Base-by-base conservation (phyloP, 2,888 invertebrate species). In the Zygothrica quintamaculata region DNA sequence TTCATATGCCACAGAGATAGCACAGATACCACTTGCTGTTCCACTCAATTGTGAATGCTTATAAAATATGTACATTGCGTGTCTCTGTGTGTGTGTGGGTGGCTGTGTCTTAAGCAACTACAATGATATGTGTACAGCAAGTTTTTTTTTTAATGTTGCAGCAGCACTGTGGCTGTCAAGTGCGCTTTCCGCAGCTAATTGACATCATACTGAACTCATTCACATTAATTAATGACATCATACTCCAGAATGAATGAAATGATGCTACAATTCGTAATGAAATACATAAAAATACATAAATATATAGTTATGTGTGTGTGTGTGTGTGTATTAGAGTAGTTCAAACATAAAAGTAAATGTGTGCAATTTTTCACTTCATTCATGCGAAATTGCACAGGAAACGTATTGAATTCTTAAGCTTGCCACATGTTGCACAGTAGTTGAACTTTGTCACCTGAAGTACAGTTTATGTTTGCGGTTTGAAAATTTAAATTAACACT, bases 121-220 rank as follows among this genome's bases (percentile, higher is more conserved):
- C 46, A 40, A 57, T 44, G 44, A 51, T n/a, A 66, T 74, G n/a
- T 58, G 47, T 60, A 75, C 58, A 77, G 55, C 77, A 65, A 76
- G 3, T 62, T 77, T 72, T 60, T 64, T 55, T 25, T 69, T n/a
- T n/a, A n/a, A n/a, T n/a, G n/a, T n/a, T n/a, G n/a, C n/a, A n/a
- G 69, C 75, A 66, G 59, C n/a, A 31, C 57, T 33, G 18, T 39
- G 62, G 36, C 58, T 81, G 65, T 65, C 77, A 74, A 85, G 86
- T 82, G 72, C 77, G 84, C 76, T 82, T 82, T 85, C 84, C 82
- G 74, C 82, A 85, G 80, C 82, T 84, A 84, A 84, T 84, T 84
- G 82, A 84, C 82, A 84, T 85, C 82, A 85, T 84, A 84, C 86
- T 85, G 86, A 84, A 85, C 84, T 84, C 84, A 84, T 84, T 84